Conservation (phyloP, 2,797 vertebrate species). For the Fistularia commersonii region DNA sequence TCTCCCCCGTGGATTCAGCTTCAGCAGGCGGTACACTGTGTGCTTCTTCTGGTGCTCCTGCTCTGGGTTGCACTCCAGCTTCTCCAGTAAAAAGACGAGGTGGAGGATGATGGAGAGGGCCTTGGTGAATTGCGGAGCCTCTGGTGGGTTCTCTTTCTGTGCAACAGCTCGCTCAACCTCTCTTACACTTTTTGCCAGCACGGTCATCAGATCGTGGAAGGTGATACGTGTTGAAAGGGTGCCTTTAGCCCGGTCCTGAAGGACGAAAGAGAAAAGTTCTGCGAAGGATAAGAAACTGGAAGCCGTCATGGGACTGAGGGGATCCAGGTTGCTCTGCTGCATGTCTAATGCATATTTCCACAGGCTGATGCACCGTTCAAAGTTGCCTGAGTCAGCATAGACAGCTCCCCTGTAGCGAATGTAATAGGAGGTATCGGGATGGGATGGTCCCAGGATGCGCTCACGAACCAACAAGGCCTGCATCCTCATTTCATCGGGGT, state of each 20-base stretch:
- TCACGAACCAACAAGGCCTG: constrained; percentile 90
- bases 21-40: constrained; percentile 88
- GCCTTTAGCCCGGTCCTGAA: constrained; percentile 92
- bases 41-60: constrained; percentile 92
- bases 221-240: constrained; percentile 83
- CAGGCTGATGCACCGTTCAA: constrained; percentile 91
- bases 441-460: constrained; percentile 90
- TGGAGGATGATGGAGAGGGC: constrained; percentile 92
- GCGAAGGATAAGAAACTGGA: constrained; percentile 96
- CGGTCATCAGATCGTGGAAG: constrained; percentile 91
- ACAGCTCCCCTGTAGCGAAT: constrained; percentile 93
- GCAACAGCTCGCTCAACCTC: constrained; percentile 91
- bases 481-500: constrained; percentile 96
- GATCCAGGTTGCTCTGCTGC: constrained; percentile 94
- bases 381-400: constrained; percentile 93
- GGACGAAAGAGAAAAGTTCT: constrained; percentile 93
- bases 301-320: constrained; percentile 94
- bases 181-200: constrained; percentile 87
- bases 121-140: constrained; percentile 90
- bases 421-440: constrained; percentile 96
- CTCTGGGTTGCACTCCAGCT: constrained; percentile 83
- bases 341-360: constrained; percentile 97
- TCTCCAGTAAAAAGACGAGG: constrained; percentile 89
- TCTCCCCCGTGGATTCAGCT: constrained; percentile 86
- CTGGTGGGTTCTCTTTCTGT: constrained; percentile 82